Evolutionary conservation across 2,888 invertebrate genomes (phyloP).

Genomic region (Zygothrica quintamaculata): DNA sequence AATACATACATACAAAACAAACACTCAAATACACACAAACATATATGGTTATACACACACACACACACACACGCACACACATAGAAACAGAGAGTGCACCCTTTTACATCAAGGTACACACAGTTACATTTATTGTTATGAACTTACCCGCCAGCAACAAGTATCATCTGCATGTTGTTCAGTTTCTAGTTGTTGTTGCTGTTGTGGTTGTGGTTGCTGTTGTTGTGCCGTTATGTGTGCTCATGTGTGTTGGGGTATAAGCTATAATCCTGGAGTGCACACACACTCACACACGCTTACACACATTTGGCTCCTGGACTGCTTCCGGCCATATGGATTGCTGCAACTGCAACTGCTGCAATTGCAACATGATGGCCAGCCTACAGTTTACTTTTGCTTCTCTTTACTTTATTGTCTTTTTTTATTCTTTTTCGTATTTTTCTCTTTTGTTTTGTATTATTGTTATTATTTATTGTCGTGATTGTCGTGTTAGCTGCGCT

Average conservation of each 20-base stretch:
- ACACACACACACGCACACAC: slow-evolving; percentile 14
- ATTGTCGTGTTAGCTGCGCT: slow-evolving; percentile 49
- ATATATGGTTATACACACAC: slow-evolving; percentile 1
- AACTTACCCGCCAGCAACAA: slow-evolving; percentile 85
- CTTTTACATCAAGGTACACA: not conserved
- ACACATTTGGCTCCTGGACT: slow-evolving; percentile 38
- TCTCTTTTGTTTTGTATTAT: too few relatives aligned
- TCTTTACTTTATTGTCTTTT: too few relatives aligned
- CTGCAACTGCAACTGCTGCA: slow-evolving; percentile 19
- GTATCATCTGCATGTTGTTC: slow-evolving; percentile 84
- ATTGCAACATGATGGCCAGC: slow-evolving; percentile 50
- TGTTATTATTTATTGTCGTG: slow-evolving; percentile 46
- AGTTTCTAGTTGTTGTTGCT: slow-evolving; percentile 17
- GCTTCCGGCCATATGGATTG: slow-evolving; percentile 39
- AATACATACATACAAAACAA: too few relatives aligned
- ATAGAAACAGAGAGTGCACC: not conserved
- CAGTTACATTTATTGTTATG: not conserved
- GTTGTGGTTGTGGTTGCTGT: slow-evolving; percentile 14
- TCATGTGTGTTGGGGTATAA: slow-evolving; percentile 18
- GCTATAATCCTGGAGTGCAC: slow-evolving; percentile 25
- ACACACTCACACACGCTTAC: slow-evolving; percentile 55
- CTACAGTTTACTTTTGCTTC: slow-evolving; percentile 7
- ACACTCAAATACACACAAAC: too few relatives aligned
- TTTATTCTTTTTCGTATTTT: too few relatives aligned
- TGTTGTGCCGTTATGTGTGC: slow-evolving; percentile 6